Base-by-base conservation (phyloP, 2,113 vertebrate species). In the Aplodontia rufa region DNA sequence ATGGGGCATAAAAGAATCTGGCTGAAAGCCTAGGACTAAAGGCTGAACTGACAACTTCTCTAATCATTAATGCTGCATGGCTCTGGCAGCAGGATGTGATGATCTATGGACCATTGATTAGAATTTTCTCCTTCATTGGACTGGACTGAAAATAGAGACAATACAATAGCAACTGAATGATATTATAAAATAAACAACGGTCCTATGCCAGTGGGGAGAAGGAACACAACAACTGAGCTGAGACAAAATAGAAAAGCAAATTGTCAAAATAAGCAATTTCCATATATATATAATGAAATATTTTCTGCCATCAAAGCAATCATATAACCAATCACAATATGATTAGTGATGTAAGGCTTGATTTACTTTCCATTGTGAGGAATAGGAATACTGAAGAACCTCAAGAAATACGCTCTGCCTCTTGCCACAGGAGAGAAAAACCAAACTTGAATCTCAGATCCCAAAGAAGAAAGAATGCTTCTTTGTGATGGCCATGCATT, bases 41-140 rank as follows among this genome's bases (percentile, higher is more conserved):
- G 76, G n/a, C 47, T 47, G 22, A 93, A 60, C 85, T 80, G 93
- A 89, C 11, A 17, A 30, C 72, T 82, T 87, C 66, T 88, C 72
- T 94, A 88, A 90, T 90, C 11, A 0, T 71, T 78, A 86, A 82
- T 86, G 68, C 49, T 89, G 28, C 24, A 8, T 83, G 79, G 26
- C 51, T 78, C 5, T 20, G 32, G 45, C 49, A 85, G 69, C 8
- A n/a, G 45, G 81, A 88, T 64, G 53, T 88, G 74, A 6, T 94
- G 91, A 95, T 94, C 81, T 96, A 83, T 60, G 82, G 89, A 60
- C 64, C 72, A 91, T 80, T 94, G 91, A 90, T 76, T 91, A 86
- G 64, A 96, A 93, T 92, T 92, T 97, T 94, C 91, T 40, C 68
- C 76, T 91, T 94, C 81, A 69, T 60, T 96, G 91, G 45, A 71